Evolutionary conservation across 2,888 invertebrate species (phyloP).

Genomic region (Megastigmus dorsalis): DNA sequence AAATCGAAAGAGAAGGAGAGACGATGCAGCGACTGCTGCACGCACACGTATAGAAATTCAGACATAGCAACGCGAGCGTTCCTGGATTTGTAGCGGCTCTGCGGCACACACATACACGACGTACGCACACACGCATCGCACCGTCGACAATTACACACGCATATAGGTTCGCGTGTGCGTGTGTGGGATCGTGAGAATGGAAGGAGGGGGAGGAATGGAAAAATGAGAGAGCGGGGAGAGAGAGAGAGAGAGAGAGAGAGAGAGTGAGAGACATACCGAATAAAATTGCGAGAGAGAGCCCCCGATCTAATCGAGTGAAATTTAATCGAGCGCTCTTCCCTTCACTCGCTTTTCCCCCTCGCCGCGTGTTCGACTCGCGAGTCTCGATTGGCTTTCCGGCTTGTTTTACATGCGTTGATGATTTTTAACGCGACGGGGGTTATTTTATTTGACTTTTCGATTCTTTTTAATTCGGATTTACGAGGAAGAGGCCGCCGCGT

Average conservation of each 20-base stretch:
- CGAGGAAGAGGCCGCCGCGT: neutral
- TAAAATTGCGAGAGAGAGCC: slow-evolving; percentile 24
- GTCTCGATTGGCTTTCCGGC: slow-evolving; percentile 40
- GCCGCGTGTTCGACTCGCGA: neutral
- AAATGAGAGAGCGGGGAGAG: neutral
- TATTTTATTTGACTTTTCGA: slow-evolving; percentile 32
- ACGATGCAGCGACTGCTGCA: neutral
- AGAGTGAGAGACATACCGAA: neutral
- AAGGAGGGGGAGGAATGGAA: neutral
- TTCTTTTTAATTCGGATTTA: slow-evolving; percentile 39
- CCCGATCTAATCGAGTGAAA: slow-evolving; percentile 44
- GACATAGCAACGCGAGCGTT: too few species aligned
- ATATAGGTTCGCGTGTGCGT: neutral
- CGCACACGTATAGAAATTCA: too few species aligned
- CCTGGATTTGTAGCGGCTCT: too few species aligned
- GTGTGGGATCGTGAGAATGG: neutral
- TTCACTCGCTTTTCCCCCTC: neutral
- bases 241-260: neutral
- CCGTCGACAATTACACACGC: too few species aligned
- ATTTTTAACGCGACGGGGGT: slow-evolving; percentile 26
- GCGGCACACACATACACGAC: too few species aligned
- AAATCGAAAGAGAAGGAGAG: neutral
- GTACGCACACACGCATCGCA: too few species aligned
- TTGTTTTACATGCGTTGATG: slow-evolving; percentile 42
- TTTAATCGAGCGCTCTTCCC: slow-evolving; percentile 41